Base-by-base conservation (phyloP, 1,140 invertebrate species). In the Aphidius ervi region DNA sequence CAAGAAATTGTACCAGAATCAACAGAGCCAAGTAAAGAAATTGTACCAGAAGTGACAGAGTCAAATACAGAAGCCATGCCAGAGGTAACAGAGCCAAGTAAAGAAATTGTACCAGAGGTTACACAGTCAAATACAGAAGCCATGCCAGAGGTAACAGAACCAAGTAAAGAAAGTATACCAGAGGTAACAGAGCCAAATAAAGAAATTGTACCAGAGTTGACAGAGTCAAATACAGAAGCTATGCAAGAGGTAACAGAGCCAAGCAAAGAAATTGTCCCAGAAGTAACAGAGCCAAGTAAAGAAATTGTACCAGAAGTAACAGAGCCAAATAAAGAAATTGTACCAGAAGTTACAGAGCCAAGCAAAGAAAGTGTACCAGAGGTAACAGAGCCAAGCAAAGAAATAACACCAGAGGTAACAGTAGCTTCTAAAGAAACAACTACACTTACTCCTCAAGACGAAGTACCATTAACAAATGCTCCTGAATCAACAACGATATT, bases 401-500 rank as follows among this genome's bases (percentile, higher is more conserved):
- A 64, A 2, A 45, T 63, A 55, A 16, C 46, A 54, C 4, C 61
- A 20, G 6, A 31, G 4, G 23, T 31, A 31, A 31, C 23, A 61
- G 37, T 57, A 40, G 23, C n/a, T 49, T 5, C 37, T 8, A 48
- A 63, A 54, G 56, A 60, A 52, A 60, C 60, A 43, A 46, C 61
- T 23, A 59, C 63, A 40, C 59, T 70, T 58, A 59, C 50, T 52
- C 40, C 61, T 60, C 61, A 31, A 70, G 65, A 72, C 72, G 63
- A 42, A 72, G 63, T 45, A 3, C 40, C 39, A 45, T 20, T 48
- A n/a, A 40, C 46, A 23, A 23, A 5, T n/a, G 7, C 52, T 9
- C 45, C 61, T 49, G 61, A 61, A 67, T 61, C 59, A 63, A 9
- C 63, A 9, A 63, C 63, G 0, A 62, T 61, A 59, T 31, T n/a